phyloP scores from a whole-genome alignment of 1,140 invertebrate genomes.

The Brachionus calyciflorus region DNA sequence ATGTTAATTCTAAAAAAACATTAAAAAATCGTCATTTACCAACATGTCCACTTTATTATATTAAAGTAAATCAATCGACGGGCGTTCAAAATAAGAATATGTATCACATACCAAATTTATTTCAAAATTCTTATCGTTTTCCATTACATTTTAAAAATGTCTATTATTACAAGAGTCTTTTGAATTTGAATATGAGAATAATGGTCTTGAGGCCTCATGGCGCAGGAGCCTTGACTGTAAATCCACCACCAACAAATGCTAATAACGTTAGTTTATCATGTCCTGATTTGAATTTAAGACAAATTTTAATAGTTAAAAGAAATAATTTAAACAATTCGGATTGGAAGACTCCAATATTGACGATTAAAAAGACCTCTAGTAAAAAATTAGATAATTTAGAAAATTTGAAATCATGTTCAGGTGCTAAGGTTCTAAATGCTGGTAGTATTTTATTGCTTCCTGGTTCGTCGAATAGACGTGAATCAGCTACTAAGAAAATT shows the following conservation, averaged over 20 bases:
- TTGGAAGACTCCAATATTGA: not conserved
- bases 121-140: constrained; percentile 45
- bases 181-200: constrained; percentile 41
- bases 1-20: not conserved
- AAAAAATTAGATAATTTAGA: constrained; percentile 36
- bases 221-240: constrained; percentile 13
- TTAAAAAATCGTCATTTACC: not conserved
- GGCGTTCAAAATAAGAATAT: no score
- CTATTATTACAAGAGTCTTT: constrained; percentile 41
- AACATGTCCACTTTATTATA: constrained; percentile 8
- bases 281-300: constrained; percentile 34
- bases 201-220: constrained; percentile 20
- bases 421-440: constrained; percentile 32
- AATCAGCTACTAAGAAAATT: not conserved
- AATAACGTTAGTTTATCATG: constrained; percentile 23
- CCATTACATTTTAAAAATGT: constrained; percentile 39
- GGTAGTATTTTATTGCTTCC: constrained; percentile 32
- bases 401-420: constrained; percentile 28
- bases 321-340: not conserved
- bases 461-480: not conserved
- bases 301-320: constrained; percentile 14
- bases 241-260: not conserved
- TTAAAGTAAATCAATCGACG: not conserved
- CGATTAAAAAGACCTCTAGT: not conserved
- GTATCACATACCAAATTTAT: constrained; percentile 36